Conservation (phyloP, 2,113 vertebrate species). For the Carassius auratus region DNA sequence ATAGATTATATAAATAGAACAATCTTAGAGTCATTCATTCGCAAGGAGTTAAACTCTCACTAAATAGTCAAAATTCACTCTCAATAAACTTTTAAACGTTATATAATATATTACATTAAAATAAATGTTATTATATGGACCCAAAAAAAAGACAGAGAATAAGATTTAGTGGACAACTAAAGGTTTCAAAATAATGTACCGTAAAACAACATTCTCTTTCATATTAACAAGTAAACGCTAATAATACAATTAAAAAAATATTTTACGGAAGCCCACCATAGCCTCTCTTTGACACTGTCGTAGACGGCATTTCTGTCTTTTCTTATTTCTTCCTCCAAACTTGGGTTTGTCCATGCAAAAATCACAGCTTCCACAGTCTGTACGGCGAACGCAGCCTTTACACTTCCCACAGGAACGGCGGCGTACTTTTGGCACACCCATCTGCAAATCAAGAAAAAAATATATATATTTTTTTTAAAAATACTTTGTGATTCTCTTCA, state of each 20-base stretch:
- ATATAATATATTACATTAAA: background rate
- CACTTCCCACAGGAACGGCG: constrained; percentile 84
- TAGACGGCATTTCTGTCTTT: constrained; percentile 87
- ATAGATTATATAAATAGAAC: background rate
- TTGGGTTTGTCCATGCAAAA: constrained; percentile 90
- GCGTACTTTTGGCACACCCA: constrained; percentile 71
- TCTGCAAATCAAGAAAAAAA: constrained; percentile 54
- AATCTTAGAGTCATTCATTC: background rate
- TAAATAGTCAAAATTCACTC: too few species aligned
- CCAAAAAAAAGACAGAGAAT: background rate
- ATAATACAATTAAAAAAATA: background rate
- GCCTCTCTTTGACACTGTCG: constrained; percentile 87
- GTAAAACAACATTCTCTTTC: background rate
- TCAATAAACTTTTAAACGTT: background rate
- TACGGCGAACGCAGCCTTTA: constrained; percentile 80
- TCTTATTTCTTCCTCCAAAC: constrained; percentile 89
- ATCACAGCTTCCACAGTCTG: constrained; percentile 86
- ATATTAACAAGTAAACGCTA: background rate
- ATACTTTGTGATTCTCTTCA: background rate
- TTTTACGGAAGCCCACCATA: constrained; percentile 71
- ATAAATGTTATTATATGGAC: background rate
- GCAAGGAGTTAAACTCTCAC: too few species aligned
- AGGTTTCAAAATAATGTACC: background rate
- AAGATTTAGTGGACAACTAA: background rate
- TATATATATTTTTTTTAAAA: too few species aligned